Conservation (phyloP, 1,140 invertebrate species). For the Drosophila repleta region DNA sequence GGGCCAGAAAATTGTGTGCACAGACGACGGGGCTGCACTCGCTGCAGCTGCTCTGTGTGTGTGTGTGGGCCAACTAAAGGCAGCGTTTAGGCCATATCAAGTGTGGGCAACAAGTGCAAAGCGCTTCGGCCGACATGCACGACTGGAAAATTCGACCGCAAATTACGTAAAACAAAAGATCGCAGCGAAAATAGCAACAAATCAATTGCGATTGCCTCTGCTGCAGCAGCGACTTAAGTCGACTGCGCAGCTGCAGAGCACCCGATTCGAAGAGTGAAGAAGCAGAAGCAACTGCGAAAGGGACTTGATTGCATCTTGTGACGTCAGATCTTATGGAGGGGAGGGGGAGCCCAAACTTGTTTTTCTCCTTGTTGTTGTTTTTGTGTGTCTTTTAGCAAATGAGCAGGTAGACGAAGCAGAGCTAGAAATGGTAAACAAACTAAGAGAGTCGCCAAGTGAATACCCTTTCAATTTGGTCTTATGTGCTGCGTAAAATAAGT, state of each 20-base stretch:
- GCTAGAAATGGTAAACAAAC: neutral
- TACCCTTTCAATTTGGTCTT: neutral
- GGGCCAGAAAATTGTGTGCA: slow-evolving; percentile 20
- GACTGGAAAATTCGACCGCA: slow-evolving; percentile 21
- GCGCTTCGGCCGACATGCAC: slow-evolving; percentile 20
- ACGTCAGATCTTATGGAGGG: too few relatives aligned
- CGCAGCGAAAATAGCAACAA: slow-evolving; percentile 20
- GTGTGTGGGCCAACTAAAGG: slow-evolving; percentile 60
- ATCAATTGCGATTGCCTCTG: slow-evolving; percentile 29
- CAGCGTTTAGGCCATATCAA: slow-evolving; percentile 54
- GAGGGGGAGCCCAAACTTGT: too few relatives aligned
- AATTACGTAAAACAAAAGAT: slow-evolving; percentile 23
- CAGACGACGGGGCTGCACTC: slow-evolving; percentile 40
- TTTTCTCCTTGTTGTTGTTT: neutral
- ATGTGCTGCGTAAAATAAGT: too few relatives aligned
- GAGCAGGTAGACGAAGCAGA: neutral
- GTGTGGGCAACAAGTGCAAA: slow-evolving; percentile 63
- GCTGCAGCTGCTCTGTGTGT: too few relatives aligned
- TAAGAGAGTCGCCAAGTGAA: neutral
- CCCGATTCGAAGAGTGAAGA: neutral
- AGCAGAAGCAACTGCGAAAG: neutral
- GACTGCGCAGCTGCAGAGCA: neutral
- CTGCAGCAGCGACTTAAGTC: neutral
- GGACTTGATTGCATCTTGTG: slow-evolving; percentile 18
- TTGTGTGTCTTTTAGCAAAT: slow-evolving; percentile 9